A percentile compares a stretch with the other conserved stretches of the same genome.
phyloP scores from a whole-genome alignment of 1,140 invertebrate genomes.

The Sinonovacula constricta region DNA sequence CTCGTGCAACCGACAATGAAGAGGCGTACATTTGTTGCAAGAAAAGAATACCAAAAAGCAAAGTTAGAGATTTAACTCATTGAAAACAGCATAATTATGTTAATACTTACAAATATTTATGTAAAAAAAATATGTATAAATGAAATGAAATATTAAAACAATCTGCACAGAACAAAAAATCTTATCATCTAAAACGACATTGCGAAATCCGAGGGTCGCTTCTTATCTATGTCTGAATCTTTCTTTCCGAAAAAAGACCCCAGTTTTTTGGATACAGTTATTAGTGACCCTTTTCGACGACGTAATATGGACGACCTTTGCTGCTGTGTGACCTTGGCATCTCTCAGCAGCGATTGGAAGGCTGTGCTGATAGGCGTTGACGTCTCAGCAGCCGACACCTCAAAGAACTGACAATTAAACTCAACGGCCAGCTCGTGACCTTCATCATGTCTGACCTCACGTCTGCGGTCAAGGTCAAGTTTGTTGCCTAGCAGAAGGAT shows the following conservation, averaged over 20 bases:
- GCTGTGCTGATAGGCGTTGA: slow-evolving; percentile 87
- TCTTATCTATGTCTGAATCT: slow-evolving; percentile 56
- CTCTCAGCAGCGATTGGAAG: slow-evolving; percentile 85
- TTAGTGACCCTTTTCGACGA: slow-evolving; percentile 86
- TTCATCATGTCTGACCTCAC: slow-evolving; percentile 88
- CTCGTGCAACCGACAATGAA: no score
- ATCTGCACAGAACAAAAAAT: no score
- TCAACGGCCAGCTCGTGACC: slow-evolving; percentile 88
- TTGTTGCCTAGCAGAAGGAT: slow-evolving; percentile 90
- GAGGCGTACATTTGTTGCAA: no score
- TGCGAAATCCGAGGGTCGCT: slow-evolving; percentile 41
- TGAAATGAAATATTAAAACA: no score
- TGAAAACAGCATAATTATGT: no score
- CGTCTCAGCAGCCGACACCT: slow-evolving; percentile 91
- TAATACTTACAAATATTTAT: no score
- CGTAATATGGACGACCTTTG: slow-evolving; percentile 84
- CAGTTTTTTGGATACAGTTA: slow-evolving; percentile 85
- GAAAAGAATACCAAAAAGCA: no score
- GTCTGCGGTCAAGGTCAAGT: slow-evolving; percentile 89
- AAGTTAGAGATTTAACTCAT: no score
- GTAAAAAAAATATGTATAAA: no score
- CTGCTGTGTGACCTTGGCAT: slow-evolving; percentile 86
- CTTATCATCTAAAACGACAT: no score
- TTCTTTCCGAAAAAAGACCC: slow-evolving; percentile 73
- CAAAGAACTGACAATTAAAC: slow-evolving; percentile 90